Conservation (phyloP, 2,888 invertebrate genomes). For the Platycnemis pennipes region DNA sequence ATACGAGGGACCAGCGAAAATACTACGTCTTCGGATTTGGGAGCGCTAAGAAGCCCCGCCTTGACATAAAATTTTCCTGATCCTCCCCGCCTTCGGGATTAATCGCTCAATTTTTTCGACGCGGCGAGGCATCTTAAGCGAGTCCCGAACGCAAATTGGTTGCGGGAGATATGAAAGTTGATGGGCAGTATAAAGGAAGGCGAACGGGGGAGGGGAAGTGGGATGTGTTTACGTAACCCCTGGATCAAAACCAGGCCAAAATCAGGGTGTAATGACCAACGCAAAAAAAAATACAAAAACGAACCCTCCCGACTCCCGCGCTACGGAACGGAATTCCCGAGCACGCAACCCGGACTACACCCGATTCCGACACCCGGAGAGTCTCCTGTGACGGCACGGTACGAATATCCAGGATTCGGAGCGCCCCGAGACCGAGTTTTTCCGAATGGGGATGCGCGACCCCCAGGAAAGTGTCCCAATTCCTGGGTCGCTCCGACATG, state of each 20-base stretch:
- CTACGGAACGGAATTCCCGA: not conserved
- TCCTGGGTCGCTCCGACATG: not conserved
- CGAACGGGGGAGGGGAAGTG: not conserved
- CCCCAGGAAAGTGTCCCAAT: not conserved
- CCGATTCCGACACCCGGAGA: not conserved
- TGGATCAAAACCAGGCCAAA: constrained; percentile 34
- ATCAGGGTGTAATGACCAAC: not conserved
- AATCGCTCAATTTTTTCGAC: not conserved
- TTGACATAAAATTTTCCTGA: not conserved
- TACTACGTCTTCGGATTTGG: not conserved
- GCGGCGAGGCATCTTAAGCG: not conserved
- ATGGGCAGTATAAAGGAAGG: not conserved
- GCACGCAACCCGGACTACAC: not conserved
- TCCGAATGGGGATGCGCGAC: too few species aligned
- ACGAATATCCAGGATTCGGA: not conserved
- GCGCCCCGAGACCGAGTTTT: too few species aligned
- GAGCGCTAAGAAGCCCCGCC: not conserved
- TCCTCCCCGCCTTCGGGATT: not conserved
- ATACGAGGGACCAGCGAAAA: constrained; percentile 18
- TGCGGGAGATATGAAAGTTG: not conserved
- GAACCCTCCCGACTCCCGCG: not conserved
- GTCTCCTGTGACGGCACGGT: not conserved
- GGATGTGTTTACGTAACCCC: constrained; percentile 17
- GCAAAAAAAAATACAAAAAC: constrained; percentile 21
- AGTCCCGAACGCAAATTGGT: not conserved